These are phyloP conservation scores for Ptyas mucosa DNA, from an alignment of 2,113 vertebrate genomes.

Conservation along the genomic window DNA sequence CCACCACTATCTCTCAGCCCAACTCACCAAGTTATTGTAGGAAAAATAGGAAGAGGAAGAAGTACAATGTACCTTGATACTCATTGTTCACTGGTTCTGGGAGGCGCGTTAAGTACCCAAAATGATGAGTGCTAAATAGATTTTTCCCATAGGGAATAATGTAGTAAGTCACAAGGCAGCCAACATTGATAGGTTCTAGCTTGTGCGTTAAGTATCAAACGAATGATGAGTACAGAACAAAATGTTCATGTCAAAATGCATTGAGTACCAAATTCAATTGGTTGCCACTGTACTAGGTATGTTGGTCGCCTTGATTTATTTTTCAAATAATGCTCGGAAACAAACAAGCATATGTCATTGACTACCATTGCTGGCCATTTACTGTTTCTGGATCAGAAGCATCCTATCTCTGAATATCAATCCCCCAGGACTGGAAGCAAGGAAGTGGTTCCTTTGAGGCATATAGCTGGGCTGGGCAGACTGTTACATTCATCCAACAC, in stretches of 20 bases:
- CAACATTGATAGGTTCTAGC: background rate
- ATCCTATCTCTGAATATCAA: background rate
- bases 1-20: too few relatives aligned
- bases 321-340: background rate
- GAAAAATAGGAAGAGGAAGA: background rate
- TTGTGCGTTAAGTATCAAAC: background rate
- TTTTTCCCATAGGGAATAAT: background rate
- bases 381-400: background rate
- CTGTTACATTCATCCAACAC: background rate
- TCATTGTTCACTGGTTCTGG: background rate
- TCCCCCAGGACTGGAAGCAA: background rate
- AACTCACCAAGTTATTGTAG: too few relatives aligned
- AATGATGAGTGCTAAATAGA: background rate
- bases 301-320: background rate
- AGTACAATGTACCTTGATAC: background rate
- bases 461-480: background rate
- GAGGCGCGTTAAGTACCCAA: background rate
- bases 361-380: background rate
- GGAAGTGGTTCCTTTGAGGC: background rate
- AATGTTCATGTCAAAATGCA: background rate
- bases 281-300: background rate
- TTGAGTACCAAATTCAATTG: background rate
- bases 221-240: background rate
- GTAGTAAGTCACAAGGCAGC: background rate
- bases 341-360: background rate